Percentiles rank a stretch among this genome's conserved stretches.
Conservation (phyloP, 2,888 invertebrate genomes). For the Rhogogaster chlorosoma region DNA sequence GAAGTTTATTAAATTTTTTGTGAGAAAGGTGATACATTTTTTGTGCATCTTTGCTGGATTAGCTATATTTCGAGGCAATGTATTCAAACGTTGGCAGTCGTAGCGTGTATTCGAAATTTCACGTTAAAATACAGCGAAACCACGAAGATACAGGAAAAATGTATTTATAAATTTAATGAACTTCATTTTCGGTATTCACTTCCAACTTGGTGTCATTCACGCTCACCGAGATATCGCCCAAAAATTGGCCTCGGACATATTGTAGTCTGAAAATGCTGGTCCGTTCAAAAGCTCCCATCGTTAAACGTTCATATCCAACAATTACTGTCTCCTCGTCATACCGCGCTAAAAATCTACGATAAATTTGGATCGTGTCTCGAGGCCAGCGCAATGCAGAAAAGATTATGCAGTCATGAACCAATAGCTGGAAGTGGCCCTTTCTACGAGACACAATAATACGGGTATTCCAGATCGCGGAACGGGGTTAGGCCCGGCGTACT, state of each 20-base stretch:
- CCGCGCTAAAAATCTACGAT: neutral
- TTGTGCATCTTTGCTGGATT: neutral
- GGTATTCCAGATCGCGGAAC: neutral
- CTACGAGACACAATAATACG: neutral
- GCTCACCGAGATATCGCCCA: neutral
- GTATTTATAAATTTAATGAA: neutral
- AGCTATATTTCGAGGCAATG: neutral
- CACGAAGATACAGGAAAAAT: neutral
- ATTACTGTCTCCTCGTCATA: neutral
- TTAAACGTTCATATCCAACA: neutral
- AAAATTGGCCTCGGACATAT: neutral
- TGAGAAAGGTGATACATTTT: neutral
- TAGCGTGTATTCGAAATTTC: too few species aligned
- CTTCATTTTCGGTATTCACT: neutral
- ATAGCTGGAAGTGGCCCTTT: neutral
- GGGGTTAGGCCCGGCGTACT: neutral
- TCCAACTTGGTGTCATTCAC: neutral
- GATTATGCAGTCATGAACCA: neutral
- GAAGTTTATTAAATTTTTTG: neutral
- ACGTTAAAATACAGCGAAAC: neutral
- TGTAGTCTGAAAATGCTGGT: neutral
- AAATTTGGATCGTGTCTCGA: neutral
- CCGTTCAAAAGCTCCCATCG: neutral
- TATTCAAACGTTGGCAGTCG: too few species aligned
- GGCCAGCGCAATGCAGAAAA: neutral